phyloP scores from a whole-genome alignment of 2,113 vertebrate genomes.

The Oryzias melastigma region DNA sequence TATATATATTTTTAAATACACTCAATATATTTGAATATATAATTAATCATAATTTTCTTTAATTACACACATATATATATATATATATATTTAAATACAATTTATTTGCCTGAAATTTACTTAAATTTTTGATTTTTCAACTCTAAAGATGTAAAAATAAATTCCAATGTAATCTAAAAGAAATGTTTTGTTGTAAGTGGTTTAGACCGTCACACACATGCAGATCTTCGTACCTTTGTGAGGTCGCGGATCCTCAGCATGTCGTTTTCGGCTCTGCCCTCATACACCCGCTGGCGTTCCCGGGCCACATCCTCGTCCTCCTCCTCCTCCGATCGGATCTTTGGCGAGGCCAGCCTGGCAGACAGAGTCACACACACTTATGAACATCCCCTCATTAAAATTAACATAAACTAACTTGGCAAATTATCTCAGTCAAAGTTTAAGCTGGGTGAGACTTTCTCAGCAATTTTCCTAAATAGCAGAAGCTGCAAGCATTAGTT shows the following conservation, averaged over 20 bases:
- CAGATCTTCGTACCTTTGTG: constrained; percentile 93
- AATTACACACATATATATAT: too few relatives aligned
- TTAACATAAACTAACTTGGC: constrained; percentile 24
- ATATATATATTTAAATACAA: too few relatives aligned
- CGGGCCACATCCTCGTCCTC: constrained; percentile 94
- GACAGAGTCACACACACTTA: constrained; percentile 19
- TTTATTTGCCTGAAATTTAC: too few relatives aligned
- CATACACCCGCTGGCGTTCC: constrained; percentile 85
- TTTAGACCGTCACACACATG: too few relatives aligned
- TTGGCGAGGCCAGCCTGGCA: constrained; percentile 80
- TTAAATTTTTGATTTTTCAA: too few relatives aligned
- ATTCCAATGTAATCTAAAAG: too few relatives aligned
- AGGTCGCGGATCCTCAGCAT: constrained; percentile 89
- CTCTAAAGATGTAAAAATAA: too few relatives aligned
- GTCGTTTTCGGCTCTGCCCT: constrained; percentile 84
- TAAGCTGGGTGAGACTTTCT: constrained; percentile 32
- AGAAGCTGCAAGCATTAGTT: constrained; percentile 35
- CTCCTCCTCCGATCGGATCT: constrained; percentile 76
- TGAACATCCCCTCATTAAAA: constrained; percentile 42
- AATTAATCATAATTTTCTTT: too few relatives aligned
- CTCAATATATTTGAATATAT: too few relatives aligned
- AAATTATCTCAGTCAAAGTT: constrained; percentile 55
- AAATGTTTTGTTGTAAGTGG: too few relatives aligned
- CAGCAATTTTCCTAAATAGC: constrained; percentile 48
- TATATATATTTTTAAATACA: too few relatives aligned